Conservation (phyloP, 2,888 invertebrate species). For the Archips xylosteana region DNA sequence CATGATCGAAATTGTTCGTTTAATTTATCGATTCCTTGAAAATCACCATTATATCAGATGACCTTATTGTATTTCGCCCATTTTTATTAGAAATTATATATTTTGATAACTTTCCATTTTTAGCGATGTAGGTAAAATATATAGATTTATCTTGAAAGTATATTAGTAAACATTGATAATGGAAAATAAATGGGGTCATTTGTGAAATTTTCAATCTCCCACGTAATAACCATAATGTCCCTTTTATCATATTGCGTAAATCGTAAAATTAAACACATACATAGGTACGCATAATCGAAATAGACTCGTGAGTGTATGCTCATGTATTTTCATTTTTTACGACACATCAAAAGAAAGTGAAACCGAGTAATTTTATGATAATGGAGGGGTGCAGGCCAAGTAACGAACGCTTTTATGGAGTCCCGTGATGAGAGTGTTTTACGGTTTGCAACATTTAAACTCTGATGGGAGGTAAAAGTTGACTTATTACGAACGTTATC, state of each 20-base stretch:
- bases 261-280: conserved; percentile 12
- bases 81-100: too few relatives aligned
- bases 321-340: conserved; percentile 75
- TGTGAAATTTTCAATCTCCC: neutral
- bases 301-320: conserved; percentile 56
- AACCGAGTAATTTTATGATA: conserved; percentile 83
- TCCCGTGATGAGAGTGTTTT: conserved; percentile 74
- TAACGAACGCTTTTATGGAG: conserved; percentile 78
- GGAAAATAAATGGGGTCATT: neutral
- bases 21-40: too few relatives aligned
- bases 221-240: neutral
- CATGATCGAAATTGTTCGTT: too few relatives aligned
- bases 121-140: too few relatives aligned
- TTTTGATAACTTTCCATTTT: too few relatives aligned
- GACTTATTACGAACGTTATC: conserved; percentile 32
- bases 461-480: conserved; percentile 46
- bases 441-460: conserved; percentile 72
- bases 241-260: neutral
- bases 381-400: conserved; percentile 73
- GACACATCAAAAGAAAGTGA: conserved; percentile 84
- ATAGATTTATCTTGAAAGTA: too few relatives aligned
- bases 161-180: neutral
- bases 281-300: conserved; percentile 42
- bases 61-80: too few relatives aligned
- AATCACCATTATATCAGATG: too few relatives aligned